Percentiles rank a stretch among this genome's conserved stretches.
These are phyloP conservation scores for Carassius carassius DNA, from an alignment of 2,113 vertebrate species.

Conservation along the genomic window DNA sequence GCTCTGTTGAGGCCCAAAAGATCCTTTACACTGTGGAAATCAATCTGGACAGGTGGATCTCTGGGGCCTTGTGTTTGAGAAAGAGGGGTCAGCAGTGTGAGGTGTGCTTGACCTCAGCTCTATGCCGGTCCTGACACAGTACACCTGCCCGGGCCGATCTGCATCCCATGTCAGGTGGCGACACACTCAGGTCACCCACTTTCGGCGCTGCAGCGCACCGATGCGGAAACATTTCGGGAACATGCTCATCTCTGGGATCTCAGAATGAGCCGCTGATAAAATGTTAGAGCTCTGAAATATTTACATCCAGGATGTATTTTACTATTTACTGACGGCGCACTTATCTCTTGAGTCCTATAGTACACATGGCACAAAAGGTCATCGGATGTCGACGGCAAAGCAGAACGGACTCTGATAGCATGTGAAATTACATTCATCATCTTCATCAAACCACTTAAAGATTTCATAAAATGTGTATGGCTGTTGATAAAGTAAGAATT, in stretches of 20 bases:
- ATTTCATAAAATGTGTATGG: slow-evolving; percentile 5
- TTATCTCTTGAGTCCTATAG: slow-evolving; percentile 28
- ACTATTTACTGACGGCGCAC: neutral
- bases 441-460: slow-evolving; percentile 21
- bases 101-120: slow-evolving; percentile 65
- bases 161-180: slow-evolving; percentile 60
- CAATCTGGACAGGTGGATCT: slow-evolving; percentile 55
- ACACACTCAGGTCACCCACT: slow-evolving; percentile 51
- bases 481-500: slow-evolving; percentile 23
- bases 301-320: slow-evolving; percentile 35
- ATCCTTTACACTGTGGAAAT: slow-evolving; percentile 46
- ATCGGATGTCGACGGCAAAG: neutral
- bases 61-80: slow-evolving; percentile 21
- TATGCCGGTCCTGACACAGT: slow-evolving; percentile 64
- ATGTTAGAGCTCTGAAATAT: slow-evolving; percentile 43
- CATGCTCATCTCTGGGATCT: slow-evolving; percentile 44
- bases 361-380: slow-evolving; percentile 23
- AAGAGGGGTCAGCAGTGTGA: slow-evolving; percentile 15
- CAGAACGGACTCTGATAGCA: slow-evolving; percentile 31
- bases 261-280: slow-evolving; percentile 13
- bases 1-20: slow-evolving; percentile 17
- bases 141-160: slow-evolving; percentile 62
- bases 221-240: slow-evolving; percentile 52
- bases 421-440: slow-evolving; percentile 46
- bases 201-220: slow-evolving; percentile 52